A percentile compares a stretch with the other conserved stretches of the same genome.
phyloP scores from a whole-genome alignment of 2,888 invertebrate species.

The Lepidocyrtoides sp. region DNA sequence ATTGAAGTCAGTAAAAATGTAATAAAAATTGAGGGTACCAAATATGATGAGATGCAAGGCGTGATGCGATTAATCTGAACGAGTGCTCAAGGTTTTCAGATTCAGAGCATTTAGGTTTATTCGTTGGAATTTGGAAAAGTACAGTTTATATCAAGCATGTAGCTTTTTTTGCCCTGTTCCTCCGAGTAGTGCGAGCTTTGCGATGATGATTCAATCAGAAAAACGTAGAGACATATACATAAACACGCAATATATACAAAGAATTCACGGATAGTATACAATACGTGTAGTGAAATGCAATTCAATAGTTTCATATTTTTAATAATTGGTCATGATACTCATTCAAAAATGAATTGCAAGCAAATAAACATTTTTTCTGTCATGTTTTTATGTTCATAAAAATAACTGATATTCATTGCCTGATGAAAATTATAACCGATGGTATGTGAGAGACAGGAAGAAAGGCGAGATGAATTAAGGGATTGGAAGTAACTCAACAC shows the following conservation, averaged over 20 bases:
- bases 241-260: neutral
- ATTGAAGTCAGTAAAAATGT: no score
- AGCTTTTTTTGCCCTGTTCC: no score
- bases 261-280: neutral
- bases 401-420: slow-evolving; percentile 8
- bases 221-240: neutral
- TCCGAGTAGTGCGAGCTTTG: no score
- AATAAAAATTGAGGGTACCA: neutral
- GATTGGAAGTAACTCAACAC: neutral
- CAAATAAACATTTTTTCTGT: neutral
- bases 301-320: no score
- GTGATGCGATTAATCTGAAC: neutral
- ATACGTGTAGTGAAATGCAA: slow-evolving; percentile 13
- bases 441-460: neutral
- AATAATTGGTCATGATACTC: no score
- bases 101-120: slow-evolving; percentile 68
- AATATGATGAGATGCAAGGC: neutral
- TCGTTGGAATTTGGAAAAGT: slow-evolving; percentile 34
- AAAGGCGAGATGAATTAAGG: neutral
- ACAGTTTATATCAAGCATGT: neutral
- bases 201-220: neutral
- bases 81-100: slow-evolving; percentile 65
- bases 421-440: slow-evolving; percentile 4
- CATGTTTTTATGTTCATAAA: slow-evolving; percentile 36
- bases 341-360: neutral